Percentiles rank a stretch among this genome's conserved stretches.
Conservation (phyloP, 2,888 invertebrate species). For the Meiosimyza platycephala region DNA sequence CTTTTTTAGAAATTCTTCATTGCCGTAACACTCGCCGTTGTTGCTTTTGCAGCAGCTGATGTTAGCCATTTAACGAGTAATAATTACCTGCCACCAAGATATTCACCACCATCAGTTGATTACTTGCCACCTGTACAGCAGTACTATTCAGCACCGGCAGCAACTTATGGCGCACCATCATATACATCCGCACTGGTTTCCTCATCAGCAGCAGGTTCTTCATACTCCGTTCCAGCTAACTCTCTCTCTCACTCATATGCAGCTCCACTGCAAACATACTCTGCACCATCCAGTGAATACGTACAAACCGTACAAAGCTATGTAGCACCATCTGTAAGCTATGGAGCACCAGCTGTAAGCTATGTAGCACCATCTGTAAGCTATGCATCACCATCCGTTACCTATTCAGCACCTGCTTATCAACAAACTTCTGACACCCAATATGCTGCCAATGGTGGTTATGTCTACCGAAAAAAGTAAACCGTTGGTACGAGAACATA, state of each 20-base stretch:
- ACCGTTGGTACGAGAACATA: slow-evolving; percentile 27
- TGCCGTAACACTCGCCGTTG: slow-evolving; percentile 53
- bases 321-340: slow-evolving; percentile 44
- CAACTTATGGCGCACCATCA: background rate
- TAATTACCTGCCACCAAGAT: slow-evolving; percentile 56
- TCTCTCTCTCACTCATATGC: background rate
- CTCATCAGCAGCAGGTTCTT: background rate
- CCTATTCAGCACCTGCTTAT: slow-evolving; percentile 48
- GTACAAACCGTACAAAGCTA: slow-evolving; percentile 42
- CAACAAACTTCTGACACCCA: too few species aligned
- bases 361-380: slow-evolving; percentile 43
- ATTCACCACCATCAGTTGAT: slow-evolving; percentile 45
- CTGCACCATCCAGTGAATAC: slow-evolving; percentile 20
- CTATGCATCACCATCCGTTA: slow-evolving; percentile 38
- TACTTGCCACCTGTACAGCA: slow-evolving; percentile 47
- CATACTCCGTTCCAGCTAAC: background rate
- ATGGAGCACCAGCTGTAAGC: slow-evolving; percentile 55
- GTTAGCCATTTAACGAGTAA: slow-evolving; percentile 60
- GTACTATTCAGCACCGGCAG: slow-evolving; percentile 42
- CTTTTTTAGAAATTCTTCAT: slow-evolving; percentile 62
- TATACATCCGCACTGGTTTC: background rate
- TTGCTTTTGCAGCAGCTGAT: slow-evolving; percentile 62
- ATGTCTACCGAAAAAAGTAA: slow-evolving; percentile 62
- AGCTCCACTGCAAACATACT: slow-evolving; percentile 32
- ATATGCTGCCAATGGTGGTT: slow-evolving; percentile 64